phyloP scores from a whole-genome alignment of 1,140 invertebrate genomes.

The Asbolus verrucosus region DNA sequence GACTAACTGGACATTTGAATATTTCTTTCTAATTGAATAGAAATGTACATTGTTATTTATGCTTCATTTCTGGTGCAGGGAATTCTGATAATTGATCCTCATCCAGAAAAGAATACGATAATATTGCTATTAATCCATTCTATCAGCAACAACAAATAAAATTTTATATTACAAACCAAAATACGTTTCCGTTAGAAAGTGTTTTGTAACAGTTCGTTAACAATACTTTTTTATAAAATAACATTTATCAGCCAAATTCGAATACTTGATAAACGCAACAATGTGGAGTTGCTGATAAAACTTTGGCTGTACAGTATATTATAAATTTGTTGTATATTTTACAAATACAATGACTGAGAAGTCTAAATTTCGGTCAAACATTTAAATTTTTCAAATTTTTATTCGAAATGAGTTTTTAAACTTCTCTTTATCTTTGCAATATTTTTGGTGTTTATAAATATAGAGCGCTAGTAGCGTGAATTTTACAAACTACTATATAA shows the following conservation, averaged over 20 bases:
- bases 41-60: slow-evolving; percentile 13
- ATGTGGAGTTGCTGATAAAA: slow-evolving; percentile 17
- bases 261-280: slow-evolving; percentile 9
- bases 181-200: background rate
- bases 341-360: slow-evolving; percentile 15
- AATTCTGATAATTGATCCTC: too few relatives aligned
- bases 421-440: slow-evolving; percentile 25
- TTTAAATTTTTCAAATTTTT: background rate
- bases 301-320: slow-evolving; percentile 6
- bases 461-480: slow-evolving; percentile 20
- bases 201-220: background rate
- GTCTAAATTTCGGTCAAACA: slow-evolving; percentile 20
- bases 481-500: slow-evolving; percentile 28
- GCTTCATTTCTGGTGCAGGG: background rate
- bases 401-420: slow-evolving; percentile 12
- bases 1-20: slow-evolving; percentile 25
- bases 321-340: slow-evolving; percentile 17
- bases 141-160: slow-evolving; percentile 17
- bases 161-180: too few relatives aligned
- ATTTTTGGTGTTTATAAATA: slow-evolving; percentile 37
- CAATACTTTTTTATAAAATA: background rate
- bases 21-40: slow-evolving; percentile 15
- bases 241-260: too few relatives aligned
- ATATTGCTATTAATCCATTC: slow-evolving; percentile 18
- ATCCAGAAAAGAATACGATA: slow-evolving; percentile 17